A percentile compares a stretch with the other conserved stretches of the same genome.
Conservation (phyloP, 1,140 invertebrate genomes). For the Contarinia nasturtii region DNA sequence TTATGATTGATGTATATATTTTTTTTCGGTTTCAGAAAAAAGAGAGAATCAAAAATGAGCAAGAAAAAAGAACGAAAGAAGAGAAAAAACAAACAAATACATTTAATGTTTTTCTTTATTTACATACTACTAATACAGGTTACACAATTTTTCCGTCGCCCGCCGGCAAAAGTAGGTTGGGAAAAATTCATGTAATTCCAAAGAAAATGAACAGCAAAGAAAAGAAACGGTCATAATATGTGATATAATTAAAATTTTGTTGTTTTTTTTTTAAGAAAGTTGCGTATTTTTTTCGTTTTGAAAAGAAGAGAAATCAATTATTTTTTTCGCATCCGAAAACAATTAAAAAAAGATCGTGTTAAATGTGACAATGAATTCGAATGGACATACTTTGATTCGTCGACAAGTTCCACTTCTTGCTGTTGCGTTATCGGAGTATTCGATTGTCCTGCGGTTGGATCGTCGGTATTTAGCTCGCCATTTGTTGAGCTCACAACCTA, state of each 20-base stretch:
- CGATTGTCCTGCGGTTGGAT: conserved; percentile 87
- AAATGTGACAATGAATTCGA: conserved; percentile 5
- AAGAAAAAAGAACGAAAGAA: not conserved
- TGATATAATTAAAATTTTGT: too few species aligned
- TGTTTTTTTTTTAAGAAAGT: too few species aligned
- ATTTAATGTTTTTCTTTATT: too few species aligned
- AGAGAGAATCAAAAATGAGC: not conserved
- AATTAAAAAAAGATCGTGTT: conserved; percentile 13
- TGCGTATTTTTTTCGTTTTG: not conserved
- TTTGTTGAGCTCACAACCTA: conserved; percentile 96
- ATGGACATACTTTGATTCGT: conserved; percentile 77
- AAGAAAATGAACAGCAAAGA: too few species aligned
- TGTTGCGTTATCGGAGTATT: conserved; percentile 89
- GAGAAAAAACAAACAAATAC: too few species aligned
- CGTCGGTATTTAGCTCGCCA: conserved; percentile 84
- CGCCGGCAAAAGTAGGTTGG: too few species aligned
- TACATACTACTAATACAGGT: too few species aligned
- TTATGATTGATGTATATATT: too few species aligned
- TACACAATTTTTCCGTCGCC: too few species aligned
- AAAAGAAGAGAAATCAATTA: not conserved
- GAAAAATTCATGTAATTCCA: too few species aligned
- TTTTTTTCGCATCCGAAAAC: conserved; percentile 13
- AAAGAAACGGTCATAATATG: too few species aligned
- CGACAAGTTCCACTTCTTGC: conserved; percentile 75
- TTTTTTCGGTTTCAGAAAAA: not conserved